Conservation (phyloP, 2,888 invertebrate genomes). For the Leuctra nigra region DNA sequence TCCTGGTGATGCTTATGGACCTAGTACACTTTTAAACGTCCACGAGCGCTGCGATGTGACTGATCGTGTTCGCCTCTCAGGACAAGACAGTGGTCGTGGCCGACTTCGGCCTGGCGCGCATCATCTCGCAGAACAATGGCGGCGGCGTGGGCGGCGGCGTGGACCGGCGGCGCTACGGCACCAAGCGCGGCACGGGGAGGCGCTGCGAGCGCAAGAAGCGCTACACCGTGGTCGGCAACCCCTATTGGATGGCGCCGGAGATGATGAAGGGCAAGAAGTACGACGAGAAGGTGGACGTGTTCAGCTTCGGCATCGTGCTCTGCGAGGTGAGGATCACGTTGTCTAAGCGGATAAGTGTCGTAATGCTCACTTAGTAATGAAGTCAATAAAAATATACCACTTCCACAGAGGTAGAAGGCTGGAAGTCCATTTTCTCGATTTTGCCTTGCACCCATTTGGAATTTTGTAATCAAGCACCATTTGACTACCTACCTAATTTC, state of each 20-base stretch:
- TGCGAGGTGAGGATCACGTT: conserved; percentile 66
- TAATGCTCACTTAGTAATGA: not conserved
- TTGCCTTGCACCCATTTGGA: no score
- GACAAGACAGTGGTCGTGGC: conserved; percentile 91
- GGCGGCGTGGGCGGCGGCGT: conserved; percentile 30
- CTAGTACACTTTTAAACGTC: no score
- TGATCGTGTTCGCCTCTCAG: conserved; percentile 45
- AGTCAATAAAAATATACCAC: no score
- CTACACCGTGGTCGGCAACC: conserved; percentile 94
- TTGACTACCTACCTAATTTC: no score
- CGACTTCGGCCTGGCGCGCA: conserved; percentile 88
- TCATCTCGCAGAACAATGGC: conserved; percentile 46
- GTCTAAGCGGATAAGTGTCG: not conserved
- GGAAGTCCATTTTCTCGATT: no score
- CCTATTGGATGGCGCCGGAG: conserved; percentile 98
- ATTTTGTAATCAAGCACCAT: no score
- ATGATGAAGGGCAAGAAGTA: conserved; percentile 97
- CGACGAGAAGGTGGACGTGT: conserved; percentile 94
- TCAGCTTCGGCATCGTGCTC: conserved; percentile 90
- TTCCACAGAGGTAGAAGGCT: no score
- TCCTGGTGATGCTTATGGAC: no score
- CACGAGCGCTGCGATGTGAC: no score
- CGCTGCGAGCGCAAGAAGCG: conserved; percentile 70
- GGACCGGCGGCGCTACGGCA: conserved; percentile 37
- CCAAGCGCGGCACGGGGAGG: conserved; percentile 39